A percentile compares a stretch with the other conserved stretches of the same genome.
Evolutionary conservation across 2,797 vertebrate species (phyloP).

Genomic region (Somateria mollissima): DNA sequence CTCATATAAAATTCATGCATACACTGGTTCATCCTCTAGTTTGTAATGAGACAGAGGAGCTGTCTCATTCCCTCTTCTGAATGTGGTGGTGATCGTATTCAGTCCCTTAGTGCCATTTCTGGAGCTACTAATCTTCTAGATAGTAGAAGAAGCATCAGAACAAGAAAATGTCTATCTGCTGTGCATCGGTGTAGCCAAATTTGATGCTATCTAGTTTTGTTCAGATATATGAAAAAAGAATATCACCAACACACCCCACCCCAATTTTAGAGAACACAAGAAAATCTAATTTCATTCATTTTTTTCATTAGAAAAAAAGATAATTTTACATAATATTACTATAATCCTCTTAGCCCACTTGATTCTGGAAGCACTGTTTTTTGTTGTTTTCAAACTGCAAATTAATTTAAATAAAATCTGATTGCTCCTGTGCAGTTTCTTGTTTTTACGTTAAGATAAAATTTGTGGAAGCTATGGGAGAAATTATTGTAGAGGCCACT

Average conservation of each 20-base stretch:
- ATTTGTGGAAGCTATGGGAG: conserved; percentile 1
- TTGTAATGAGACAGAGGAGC: conserved; percentile 2
- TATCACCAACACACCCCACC: neutral
- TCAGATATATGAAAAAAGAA: neutral
- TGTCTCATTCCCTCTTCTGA: neutral
- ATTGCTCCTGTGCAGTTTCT: neutral
- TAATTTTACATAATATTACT: neutral
- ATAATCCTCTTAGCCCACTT: neutral
- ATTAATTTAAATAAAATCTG: neutral
- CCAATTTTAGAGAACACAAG: neutral
- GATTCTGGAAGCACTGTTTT: neutral
- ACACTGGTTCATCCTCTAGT: neutral
- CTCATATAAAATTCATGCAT: conserved; percentile 4
- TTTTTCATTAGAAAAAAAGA: neutral
- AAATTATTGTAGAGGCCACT: conserved; percentile 18
- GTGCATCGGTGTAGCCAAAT: neutral
- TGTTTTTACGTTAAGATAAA: neutral
- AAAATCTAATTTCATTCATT: neutral
- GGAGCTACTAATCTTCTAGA: neutral
- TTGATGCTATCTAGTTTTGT: neutral
- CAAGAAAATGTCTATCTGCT: neutral
- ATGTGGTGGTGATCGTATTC: neutral
- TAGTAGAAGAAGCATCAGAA: neutral
- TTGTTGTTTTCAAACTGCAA: neutral
- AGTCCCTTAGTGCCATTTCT: neutral